Conservation (phyloP, 2,113 vertebrate genomes). For the Osmerus eperlanus region DNA sequence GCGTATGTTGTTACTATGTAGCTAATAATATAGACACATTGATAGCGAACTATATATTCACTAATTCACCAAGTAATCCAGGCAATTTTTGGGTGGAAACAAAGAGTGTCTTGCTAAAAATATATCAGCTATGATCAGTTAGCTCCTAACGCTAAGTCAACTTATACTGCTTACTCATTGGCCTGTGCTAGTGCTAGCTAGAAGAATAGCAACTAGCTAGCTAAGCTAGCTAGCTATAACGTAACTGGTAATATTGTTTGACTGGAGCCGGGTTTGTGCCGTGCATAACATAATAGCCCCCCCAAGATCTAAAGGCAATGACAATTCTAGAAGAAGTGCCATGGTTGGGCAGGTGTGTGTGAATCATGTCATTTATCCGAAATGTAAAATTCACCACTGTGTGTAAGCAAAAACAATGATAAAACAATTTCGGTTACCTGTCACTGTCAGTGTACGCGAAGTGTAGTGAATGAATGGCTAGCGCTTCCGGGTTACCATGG, state of each 20-base stretch:
- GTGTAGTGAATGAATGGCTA: slow-evolving; percentile 38
- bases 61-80: too few relatives aligned
- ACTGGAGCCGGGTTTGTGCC: slow-evolving; percentile 40
- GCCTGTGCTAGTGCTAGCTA: slow-evolving; percentile 41
- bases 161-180: background rate
- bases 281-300: slow-evolving; percentile 31
- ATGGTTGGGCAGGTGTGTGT: background rate
- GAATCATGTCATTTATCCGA: background rate
- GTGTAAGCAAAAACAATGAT: slow-evolving; percentile 18
- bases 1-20: too few relatives aligned
- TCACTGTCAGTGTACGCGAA: slow-evolving; percentile 65
- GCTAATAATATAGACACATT: too few relatives aligned
- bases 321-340: slow-evolving; percentile 3
- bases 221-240: background rate
- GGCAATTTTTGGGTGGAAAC: too few relatives aligned
- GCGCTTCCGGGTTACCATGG: slow-evolving; percentile 61
- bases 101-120: too few relatives aligned
- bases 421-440: slow-evolving; percentile 55
- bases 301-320: slow-evolving; percentile 37
- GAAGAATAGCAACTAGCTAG: slow-evolving; percentile 31
- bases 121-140: background rate
- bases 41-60: too few relatives aligned
- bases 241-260: slow-evolving; percentile 8
- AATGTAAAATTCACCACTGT: background rate
- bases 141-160: background rate